Base-by-base conservation (phyloP, 2,888 invertebrate genomes). In the Melikaiella ostensackeni region DNA sequence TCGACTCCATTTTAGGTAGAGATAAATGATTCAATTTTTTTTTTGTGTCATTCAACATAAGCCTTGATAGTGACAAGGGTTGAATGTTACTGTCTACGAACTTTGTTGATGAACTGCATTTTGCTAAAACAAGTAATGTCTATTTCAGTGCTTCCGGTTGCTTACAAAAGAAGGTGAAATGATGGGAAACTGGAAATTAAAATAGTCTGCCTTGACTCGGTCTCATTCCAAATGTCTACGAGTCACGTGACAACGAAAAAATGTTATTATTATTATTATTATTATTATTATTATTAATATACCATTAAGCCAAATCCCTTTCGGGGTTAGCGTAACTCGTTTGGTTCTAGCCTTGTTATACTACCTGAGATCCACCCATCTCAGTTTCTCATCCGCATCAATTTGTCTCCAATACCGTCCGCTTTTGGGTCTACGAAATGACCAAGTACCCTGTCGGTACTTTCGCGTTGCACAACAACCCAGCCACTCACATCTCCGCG, bases 11-110 rank as follows among this genome's bases (percentile, higher is more conserved):
- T 30, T 63, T 63, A n/a, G 63, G n/a, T 21, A 30, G 33, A 63
- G 63, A 63, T 35, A 63, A 63, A 63, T 63, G 63, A n/a, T 63
- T 63, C 35, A 38, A 63, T n/a, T n/a, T 63, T 63, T 63, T 63
- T 35, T 35, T 35, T 33, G 19, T 35, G 62, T 35, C 62, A 63
- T 35, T 63, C 62, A 63, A 63, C 33, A n/a, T n/a, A 63, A 63
- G n/a, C 62, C 21, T 63, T 63, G 33, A 63, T 35, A 33, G 21
- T n/a, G 7, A n/a, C 62, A 62, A 11, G 21, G 62, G n/a, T 35
- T 63, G 7, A 21, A 63, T 63, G n/a, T 38, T 63, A n/a, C 35
- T 38, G 63, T 35, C 63, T 13, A 35, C 35, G 35, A 38, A 35
- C 8, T 19, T 63, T 21, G 21, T 35, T 35, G 63, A 63, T 38